Base-by-base conservation (phyloP, 2,888 invertebrate species). In the Chloromyia formosa region DNA sequence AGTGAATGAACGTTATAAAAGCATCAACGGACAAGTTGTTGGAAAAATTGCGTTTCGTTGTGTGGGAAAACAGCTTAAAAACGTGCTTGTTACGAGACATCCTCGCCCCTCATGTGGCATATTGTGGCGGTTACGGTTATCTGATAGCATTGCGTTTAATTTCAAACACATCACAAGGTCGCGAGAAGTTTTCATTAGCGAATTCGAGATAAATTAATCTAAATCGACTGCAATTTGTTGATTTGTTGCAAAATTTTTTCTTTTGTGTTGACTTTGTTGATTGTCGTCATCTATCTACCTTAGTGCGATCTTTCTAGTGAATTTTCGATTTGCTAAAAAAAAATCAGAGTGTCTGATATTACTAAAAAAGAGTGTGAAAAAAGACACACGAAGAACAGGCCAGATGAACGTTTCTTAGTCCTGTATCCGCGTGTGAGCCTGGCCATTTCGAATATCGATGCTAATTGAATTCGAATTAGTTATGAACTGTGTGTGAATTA, bases 71-170 rank as follows among this genome's bases (percentile, higher is more conserved):
- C 27, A 35, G 27, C 27, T 35, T 35, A 7, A 35, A 35, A 35
- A 35, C 27, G 27, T 35, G 27, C 27, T 35, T 35, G 7, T 35
- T 35, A 35, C 27, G 27, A 35, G 27, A 35, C 7, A 35, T 35
- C 27, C 27, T 2, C 27, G 27, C 27, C 2, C 27, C 27, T 35
- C 27, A 35, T 35, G 27, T 35, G 2, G 27, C 27, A 35, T 35
- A 35, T 35, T 35, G 10, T 18, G 16, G 56, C 16, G 56, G 56
- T 56, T 56, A 56, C 56, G 56, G 56, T 56, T 56, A 20, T 56
- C 18, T 56, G 56, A 56, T 56, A 56, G 2, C 56, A n/a, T 49
- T 49, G 27, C 27, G 7, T 35, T 35, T 35, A 35, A 35, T 49
- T 18, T 16, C 16, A 56, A 54, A 56, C 10, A 56, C 56, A 20